Percentiles rank a stretch among this genome's conserved stretches.
Evolutionary conservation across 2,113 vertebrate species (phyloP).

Genomic region (Smithornis capensis): DNA sequence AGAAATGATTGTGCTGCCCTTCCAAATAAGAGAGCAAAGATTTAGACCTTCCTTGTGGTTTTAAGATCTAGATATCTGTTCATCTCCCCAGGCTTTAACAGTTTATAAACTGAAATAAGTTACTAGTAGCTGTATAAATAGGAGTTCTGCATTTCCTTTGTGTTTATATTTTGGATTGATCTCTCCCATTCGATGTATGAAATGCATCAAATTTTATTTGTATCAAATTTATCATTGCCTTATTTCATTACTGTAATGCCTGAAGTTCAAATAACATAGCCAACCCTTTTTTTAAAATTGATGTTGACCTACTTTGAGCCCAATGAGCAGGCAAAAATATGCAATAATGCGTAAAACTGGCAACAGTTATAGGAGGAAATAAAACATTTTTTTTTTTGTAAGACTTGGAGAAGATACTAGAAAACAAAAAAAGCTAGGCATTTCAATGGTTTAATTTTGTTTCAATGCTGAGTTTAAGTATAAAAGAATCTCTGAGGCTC

Average conservation of each 20-base stretch:
- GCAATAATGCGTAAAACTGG: not conserved
- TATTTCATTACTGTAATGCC: not conserved
- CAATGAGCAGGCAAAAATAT: not conserved
- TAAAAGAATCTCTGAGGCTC: constrained; percentile 51
- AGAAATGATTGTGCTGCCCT: not conserved
- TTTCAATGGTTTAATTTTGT: constrained; percentile 24
- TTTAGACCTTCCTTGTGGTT: not conserved
- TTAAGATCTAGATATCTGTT: not conserved
- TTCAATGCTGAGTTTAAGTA: constrained; percentile 1
- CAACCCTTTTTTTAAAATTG: not conserved
- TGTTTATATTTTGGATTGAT: not conserved
- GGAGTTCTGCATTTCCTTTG: not conserved
- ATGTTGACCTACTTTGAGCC: constrained; percentile 5
- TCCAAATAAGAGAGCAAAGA: not conserved
- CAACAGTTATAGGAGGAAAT: not conserved
- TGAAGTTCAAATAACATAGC: not conserved
- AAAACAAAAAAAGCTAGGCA: not conserved
- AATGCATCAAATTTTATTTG: too few species aligned
- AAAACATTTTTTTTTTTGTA: not conserved
- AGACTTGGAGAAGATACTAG: not conserved
- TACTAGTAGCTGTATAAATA: not conserved
- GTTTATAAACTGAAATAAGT: not conserved
- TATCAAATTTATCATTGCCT: not conserved
- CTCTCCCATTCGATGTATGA: too few species aligned
- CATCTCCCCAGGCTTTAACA: not conserved